A percentile compares a stretch with the other conserved stretches of the same genome.
These are phyloP conservation scores for Metopolophium dirhodum DNA, from an alignment of 1,140 invertebrate species.

Conservation along the genomic window DNA sequence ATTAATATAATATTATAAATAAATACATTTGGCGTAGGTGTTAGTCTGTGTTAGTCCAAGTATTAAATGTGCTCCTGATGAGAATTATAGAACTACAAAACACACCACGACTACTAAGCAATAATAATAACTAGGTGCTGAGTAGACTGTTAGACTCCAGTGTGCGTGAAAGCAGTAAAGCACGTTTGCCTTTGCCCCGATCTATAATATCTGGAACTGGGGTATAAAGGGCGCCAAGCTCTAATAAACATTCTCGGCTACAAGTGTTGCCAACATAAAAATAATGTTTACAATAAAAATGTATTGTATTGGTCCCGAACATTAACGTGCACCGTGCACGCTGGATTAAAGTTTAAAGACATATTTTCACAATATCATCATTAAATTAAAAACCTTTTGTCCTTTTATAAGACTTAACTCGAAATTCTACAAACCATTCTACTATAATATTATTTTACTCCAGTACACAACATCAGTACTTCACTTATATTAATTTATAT, in stretches of 20 bases:
- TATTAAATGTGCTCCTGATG: neutral
- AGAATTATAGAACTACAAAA: neutral
- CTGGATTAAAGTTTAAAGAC: neutral
- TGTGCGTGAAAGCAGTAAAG: neutral
- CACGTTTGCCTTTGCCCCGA: conserved; percentile 33
- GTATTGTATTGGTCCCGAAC: neutral
- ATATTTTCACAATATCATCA: too few relatives aligned
- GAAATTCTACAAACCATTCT: too few relatives aligned
- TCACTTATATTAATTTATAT: neutral
- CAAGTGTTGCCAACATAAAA: conserved; percentile 35
- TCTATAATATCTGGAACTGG: conserved; percentile 53
- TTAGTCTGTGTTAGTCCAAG: neutral
- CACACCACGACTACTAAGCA: conserved; percentile 23
- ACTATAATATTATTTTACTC: neutral
- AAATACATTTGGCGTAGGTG: neutral
- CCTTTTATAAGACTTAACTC: too few relatives aligned
- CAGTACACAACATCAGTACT: too few relatives aligned
- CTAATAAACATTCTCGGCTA: conserved; percentile 9
- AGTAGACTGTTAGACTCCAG: conserved; percentile 16
- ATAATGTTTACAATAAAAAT: neutral
- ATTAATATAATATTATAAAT: conserved; percentile 18
- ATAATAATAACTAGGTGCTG: neutral
- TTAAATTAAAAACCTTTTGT: too few relatives aligned
- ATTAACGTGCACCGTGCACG: neutral
- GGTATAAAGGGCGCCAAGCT: conserved; percentile 50